These are phyloP conservation scores for Oreortyx pictus DNA, from an alignment of 2,797 vertebrate genomes.

Conservation along the genomic window DNA sequence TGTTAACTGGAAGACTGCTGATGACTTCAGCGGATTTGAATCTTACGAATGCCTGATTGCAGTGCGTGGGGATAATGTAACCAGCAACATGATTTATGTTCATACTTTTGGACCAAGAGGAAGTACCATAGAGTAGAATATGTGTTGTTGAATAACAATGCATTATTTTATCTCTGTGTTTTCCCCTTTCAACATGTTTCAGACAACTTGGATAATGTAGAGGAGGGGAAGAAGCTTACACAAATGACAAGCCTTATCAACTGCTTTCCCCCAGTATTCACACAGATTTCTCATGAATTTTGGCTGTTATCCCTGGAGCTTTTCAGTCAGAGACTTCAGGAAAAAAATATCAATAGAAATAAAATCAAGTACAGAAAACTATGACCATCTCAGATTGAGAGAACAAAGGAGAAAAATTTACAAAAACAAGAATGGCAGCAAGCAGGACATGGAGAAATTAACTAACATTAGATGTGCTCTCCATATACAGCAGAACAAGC, in stretches of 20 bases:
- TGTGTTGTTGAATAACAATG: neutral
- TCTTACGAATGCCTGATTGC: conserved; percentile 46
- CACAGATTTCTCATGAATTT: neutral
- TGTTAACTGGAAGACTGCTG: conserved; percentile 2
- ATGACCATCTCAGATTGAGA: neutral
- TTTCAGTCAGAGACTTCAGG: neutral
- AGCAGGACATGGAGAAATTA: neutral
- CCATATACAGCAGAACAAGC: neutral
- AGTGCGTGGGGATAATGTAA: neutral
- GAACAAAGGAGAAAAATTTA: neutral
- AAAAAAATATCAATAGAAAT: neutral
- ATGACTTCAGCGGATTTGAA: conserved; percentile 60
- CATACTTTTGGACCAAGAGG: neutral
- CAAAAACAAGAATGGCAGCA: neutral
- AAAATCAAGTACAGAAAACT: neutral
- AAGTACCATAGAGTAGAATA: neutral
- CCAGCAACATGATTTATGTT: conserved; percentile 41
- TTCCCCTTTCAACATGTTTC: conserved; percentile 9
- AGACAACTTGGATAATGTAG: neutral
- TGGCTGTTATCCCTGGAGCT: neutral
- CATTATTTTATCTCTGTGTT: neutral
- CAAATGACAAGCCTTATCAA: neutral
- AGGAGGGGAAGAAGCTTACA: neutral
- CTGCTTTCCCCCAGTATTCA: neutral
- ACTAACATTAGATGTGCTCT: neutral